Evolutionary conservation across 2,888 invertebrate species (phyloP), one percentile per base, ranked within the genome.

Genomic region (Hypercompe scribonia): DNA sequence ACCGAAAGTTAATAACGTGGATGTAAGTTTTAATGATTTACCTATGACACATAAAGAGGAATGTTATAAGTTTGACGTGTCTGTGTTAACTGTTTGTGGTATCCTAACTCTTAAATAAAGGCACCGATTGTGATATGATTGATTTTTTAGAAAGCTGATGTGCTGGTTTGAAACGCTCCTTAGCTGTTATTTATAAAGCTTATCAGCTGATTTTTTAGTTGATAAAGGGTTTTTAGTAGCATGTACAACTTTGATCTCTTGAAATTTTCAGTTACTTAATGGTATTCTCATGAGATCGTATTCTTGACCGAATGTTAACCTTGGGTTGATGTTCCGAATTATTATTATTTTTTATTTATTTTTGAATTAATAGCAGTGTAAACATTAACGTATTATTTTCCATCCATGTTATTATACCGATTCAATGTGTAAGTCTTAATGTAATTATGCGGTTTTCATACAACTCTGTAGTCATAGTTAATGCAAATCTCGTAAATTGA

Each of bases 1-100:
- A 3, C 78, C 84, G 4, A 84, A 87, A 42, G 77, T 89, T 79
- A 85, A 90, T 68, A 90, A 90, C 81, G 88, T 92, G 65, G 93
- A 94, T 90, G 94, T 94, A 84, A 90, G 85, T 77, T 73, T 71
- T 66, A 61, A 0, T 21, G 2, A 50, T 8, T 50, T 8, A 24
- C 24, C 3, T 21, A 21, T 5, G 21, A 50, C 21, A 21, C 21
- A 46, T n/a, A 46, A 46, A 46, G 1, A 11, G 36, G 36, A 39
- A 11, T 39, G 8, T 39, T 39, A 39, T 39, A 39, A 42, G 42
- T 42, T 42, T 42, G 42, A 42, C 42, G 42, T 42, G 42, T 42
- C 18, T 42, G n/a, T n/a, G n/a, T n/a, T n/a, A 11, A 11, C 10
- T 39, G 21, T 46, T 8, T 24, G 8, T 50, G 24, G 24, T 24